Evolutionary conservation across 2,888 invertebrate genomes (phyloP).

Genomic region (Meghimatium bilineatum): DNA sequence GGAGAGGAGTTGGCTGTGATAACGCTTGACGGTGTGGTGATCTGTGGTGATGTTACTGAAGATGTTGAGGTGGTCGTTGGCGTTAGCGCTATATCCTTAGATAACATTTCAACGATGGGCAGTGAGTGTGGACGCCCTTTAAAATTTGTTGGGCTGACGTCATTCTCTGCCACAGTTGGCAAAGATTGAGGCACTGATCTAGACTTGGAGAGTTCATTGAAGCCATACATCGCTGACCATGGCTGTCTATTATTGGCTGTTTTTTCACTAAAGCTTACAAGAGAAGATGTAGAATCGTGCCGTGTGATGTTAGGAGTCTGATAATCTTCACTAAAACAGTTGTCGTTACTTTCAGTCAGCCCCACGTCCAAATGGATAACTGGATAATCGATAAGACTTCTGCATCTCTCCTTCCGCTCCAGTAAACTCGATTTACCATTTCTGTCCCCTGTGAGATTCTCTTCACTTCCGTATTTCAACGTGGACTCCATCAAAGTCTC

Average conservation of each 20-base stretch:
- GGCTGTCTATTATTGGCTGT: neutral
- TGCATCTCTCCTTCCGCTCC: slow-evolving; percentile 48
- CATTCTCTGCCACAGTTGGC: slow-evolving; percentile 55
- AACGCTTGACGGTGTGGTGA: slow-evolving; percentile 17
- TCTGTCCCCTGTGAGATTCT: slow-evolving; percentile 58
- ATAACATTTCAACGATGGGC: slow-evolving; percentile 61
- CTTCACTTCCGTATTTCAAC: slow-evolving; percentile 65
- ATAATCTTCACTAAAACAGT: slow-evolving; percentile 28
- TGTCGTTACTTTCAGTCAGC: slow-evolving; percentile 24
- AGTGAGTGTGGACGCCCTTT: slow-evolving; percentile 68
- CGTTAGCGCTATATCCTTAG: slow-evolving; percentile 42
- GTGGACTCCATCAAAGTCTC: slow-evolving; percentile 56
- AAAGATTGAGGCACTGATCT: slow-evolving; percentile 53
- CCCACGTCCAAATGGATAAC: neutral
- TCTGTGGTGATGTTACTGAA: slow-evolving; percentile 18
- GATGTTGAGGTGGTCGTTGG: slow-evolving; percentile 31
- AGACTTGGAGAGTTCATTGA: slow-evolving; percentile 50
- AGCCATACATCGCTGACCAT: slow-evolving; percentile 23
- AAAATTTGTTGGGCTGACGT: slow-evolving; percentile 31
- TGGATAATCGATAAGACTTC: slow-evolving; percentile 54
- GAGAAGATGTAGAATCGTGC: slow-evolving; percentile 36
- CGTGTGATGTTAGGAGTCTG: neutral
- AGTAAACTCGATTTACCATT: slow-evolving; percentile 6
- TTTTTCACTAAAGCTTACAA: slow-evolving; percentile 20
- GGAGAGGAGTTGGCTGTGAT: slow-evolving; percentile 34